These are phyloP conservation scores for Guaruba guarouba DNA, from an alignment of 2,113 vertebrate species.

Conservation along the genomic window DNA sequence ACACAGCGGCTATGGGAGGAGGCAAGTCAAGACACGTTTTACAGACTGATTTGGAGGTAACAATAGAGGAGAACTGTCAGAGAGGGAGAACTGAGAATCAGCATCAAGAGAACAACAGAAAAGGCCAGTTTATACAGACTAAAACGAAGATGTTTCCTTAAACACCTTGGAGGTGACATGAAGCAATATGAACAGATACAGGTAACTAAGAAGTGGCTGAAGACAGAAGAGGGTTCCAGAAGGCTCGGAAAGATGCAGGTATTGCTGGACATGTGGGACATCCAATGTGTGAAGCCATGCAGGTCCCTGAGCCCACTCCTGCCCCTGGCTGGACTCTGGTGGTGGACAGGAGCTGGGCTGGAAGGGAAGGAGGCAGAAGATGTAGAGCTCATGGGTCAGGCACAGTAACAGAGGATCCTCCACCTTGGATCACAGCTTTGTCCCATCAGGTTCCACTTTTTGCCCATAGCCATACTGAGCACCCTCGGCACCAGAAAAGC, in stretches of 20 bases:
- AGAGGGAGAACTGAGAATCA: not conserved
- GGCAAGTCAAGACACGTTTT: not conserved
- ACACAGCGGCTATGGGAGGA: not conserved
- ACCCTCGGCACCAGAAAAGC: not conserved
- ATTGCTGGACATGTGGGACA: not conserved
- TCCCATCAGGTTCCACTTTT: not conserved
- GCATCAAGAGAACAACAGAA: not conserved
- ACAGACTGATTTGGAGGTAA: not conserved
- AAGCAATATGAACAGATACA: not conserved
- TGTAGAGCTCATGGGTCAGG: not conserved
- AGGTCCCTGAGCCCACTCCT: not conserved
- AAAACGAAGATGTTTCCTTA: not conserved
- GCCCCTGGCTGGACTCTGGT: not conserved
- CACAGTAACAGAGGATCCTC: not conserved
- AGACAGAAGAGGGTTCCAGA: not conserved
- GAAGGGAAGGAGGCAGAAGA: not conserved
- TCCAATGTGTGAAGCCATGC: not conserved
- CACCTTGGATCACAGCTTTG: not conserved
- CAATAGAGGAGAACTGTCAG: not conserved
- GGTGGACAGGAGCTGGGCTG: not conserved
- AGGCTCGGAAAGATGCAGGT: not conserved
- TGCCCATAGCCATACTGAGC: not conserved
- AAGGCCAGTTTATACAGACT: not conserved
- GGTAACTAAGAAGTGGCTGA: not conserved
- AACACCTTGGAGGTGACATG: not conserved